Percentiles rank a stretch among this genome's conserved stretches.
Conservation (phyloP, 2,797 vertebrate genomes). For the Sciaenops ocellatus region DNA sequence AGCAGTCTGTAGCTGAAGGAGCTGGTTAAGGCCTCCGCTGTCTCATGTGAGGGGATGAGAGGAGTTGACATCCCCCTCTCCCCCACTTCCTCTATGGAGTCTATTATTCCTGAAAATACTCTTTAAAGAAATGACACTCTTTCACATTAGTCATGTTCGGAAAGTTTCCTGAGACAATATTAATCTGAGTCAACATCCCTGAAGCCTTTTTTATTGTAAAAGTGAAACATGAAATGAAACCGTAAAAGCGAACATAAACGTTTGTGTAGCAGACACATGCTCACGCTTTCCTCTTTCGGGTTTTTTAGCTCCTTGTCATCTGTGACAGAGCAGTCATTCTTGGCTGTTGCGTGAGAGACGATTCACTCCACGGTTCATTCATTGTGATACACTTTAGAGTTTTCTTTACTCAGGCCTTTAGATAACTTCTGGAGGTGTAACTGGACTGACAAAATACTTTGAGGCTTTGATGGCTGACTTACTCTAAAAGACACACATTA, state of each 20-base stretch:
- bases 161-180: background rate
- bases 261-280: no score
- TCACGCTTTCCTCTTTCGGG: background rate
- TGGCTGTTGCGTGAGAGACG: background rate
- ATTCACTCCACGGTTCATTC: background rate
- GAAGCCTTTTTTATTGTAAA: background rate
- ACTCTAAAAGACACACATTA: background rate
- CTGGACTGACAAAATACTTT: background rate
- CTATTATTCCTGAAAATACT: no score
- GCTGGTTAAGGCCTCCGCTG: no score
- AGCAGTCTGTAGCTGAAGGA: no score
- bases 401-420: background rate
- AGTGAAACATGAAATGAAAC: background rate
- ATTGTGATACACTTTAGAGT: fast-evolving
- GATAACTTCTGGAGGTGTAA: background rate
- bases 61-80: no score
- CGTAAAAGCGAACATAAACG: background rate
- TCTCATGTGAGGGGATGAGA: no score
- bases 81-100: no score
- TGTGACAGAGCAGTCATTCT: background rate
- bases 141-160: background rate
- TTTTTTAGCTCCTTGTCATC: background rate
- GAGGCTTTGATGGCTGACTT: constrained; percentile 18
- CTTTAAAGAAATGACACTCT: no score
- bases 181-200: no score